Evolutionary conservation across 37 sponge, comb jelly and placozoan genomes (phyloP).

Genomic region (Petrosia ficiformis): DNA sequence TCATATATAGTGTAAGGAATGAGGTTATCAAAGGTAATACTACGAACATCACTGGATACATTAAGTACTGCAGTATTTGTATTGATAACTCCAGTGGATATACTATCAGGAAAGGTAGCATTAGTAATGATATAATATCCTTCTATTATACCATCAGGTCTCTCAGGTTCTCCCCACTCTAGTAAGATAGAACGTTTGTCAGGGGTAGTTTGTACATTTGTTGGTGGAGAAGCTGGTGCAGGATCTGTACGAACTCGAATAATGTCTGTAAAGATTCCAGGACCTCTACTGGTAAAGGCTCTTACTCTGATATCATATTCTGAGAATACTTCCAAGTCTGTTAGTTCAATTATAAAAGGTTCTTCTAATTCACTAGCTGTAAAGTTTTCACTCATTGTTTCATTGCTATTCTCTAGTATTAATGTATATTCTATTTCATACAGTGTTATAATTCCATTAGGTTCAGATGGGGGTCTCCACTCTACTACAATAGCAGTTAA

Average conservation of each 20-base stretch:
- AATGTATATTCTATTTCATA: no score
- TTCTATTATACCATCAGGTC: slow-evolving; percentile 35
- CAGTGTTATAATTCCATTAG: slow-evolving; percentile 44
- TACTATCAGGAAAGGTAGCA: no score
- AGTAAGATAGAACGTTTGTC: slow-evolving; percentile 10
- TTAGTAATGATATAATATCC: slow-evolving; percentile 37
- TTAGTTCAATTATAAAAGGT: not conserved
- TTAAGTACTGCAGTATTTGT: no score
- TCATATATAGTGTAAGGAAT: no score
- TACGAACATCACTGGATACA: no score
- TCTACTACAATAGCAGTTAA: slow-evolving; percentile 5
- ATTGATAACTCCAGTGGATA: no score
- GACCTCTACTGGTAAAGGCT: not conserved
- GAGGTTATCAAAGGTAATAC: no score
- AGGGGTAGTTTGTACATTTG: not conserved
- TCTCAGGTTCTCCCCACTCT: slow-evolving; percentile 38
- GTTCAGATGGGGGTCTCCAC: slow-evolving; percentile 19
- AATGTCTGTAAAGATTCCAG: not conserved
- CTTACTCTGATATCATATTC: not conserved
- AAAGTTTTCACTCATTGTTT: no score
- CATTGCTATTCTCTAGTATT: no score
- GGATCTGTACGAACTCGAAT: not conserved
- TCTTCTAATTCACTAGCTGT: not conserved
- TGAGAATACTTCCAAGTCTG: not conserved
- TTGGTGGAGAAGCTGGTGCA: not conserved